Evolutionary conservation across 2,113 vertebrate genomes (phyloP).

Genomic region (Nestor notabilis): DNA sequence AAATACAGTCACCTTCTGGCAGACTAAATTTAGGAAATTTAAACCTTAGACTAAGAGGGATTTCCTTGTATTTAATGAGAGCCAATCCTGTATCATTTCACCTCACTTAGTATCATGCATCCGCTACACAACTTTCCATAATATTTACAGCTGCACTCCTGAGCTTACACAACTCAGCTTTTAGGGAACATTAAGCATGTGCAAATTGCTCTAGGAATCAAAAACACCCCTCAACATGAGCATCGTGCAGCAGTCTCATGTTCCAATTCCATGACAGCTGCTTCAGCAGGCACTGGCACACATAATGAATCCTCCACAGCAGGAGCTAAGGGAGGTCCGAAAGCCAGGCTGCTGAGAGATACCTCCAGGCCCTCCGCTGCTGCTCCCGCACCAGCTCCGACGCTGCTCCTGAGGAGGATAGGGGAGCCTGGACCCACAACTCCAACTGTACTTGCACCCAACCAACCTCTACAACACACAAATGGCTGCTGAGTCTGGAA

Average conservation of each 20-base stretch:
- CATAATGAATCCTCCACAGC: rapidly evolving
- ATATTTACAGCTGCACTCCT: not conserved
- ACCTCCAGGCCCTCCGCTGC: too few species aligned
- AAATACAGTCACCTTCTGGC: not conserved
- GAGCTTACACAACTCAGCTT: not conserved
- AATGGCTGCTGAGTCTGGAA: not conserved
- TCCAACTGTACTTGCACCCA: not conserved
- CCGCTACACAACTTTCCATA: not conserved
- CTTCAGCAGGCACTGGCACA: not conserved
- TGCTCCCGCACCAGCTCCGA: not conserved
- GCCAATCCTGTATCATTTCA: not conserved
- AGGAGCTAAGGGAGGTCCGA: not conserved
- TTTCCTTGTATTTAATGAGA: not conserved
- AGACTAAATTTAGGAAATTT: not conserved
- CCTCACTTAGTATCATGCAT: not conserved
- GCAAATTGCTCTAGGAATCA: not conserved
- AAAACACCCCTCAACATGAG: not conserved
- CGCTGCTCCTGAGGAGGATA: not conserved
- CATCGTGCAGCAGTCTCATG: rapidly evolving
- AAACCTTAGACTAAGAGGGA: not conserved
- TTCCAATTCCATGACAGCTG: rapidly evolving
- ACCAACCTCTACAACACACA: not conserved
- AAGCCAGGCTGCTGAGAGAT: too few species aligned
- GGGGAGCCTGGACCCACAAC: not conserved
- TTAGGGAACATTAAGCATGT: not conserved